Evolutionary conservation across 2,797 vertebrate genomes (phyloP), one percentile per base, ranked within the genome.

Genomic region (Lerista edwardsae): DNA sequence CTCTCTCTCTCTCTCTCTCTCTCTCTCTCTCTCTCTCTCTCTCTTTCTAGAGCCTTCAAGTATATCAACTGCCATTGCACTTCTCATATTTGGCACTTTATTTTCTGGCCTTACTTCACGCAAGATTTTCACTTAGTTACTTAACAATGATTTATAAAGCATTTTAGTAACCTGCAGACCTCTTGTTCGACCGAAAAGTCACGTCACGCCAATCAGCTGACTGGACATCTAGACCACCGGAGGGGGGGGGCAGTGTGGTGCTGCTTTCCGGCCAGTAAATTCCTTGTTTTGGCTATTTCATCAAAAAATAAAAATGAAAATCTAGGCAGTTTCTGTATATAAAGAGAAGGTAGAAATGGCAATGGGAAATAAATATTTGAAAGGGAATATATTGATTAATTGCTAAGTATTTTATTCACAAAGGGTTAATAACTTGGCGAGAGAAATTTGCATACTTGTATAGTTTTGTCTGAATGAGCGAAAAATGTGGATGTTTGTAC

Each of bases 381-480:
- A 97, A 96, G 97, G 98, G 98, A 98, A 97, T 99, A 98, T 99
- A 99, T 99, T 98, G 97, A 94, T 94, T 96, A 96, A 96, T 96
- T 96, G 95, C 95, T 96, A 97, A 98, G 98, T 98, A 99, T 99
- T 99, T 99, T 99, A 98, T 98, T 98, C 98, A 98, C 97, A 98
- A 97, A 98, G 97, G 97, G 98, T 98, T 97, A 97, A 97, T 98
- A 98, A 98, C 97, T 97, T 96, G 98, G 98, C 97, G 97, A 95
- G 97, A 97, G 97, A 98, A 97, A 98, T 97, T 76, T 97, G 97
- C 98, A 97, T 98, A 98, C 98, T 98, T 99, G 98, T 99, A 99
- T 99, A 99, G 98, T 99, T 99, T 98, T 99, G 97, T 98, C 98
- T 98, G 98, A 98, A 98, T 97, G 98, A 98, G 97, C 96, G 95